phyloP scores from a whole-genome alignment of 2,797 vertebrate genomes.

The Diceros bicornis region DNA sequence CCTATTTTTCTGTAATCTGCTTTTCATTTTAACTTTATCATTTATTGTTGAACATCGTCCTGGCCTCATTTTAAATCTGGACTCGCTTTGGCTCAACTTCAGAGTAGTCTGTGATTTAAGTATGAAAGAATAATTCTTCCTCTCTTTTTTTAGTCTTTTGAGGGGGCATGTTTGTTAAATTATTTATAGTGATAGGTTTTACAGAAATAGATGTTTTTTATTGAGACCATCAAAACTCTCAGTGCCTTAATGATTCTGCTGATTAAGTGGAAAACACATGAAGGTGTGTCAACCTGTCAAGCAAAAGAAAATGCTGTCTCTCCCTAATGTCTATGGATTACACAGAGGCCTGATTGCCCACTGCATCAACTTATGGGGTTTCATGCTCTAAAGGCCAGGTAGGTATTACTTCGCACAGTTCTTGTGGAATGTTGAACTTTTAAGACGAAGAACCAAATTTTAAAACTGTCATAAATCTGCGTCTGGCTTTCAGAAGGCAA shows the following conservation, averaged over 20 bases:
- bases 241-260: constrained; percentile 82
- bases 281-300: constrained; percentile 77
- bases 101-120: constrained; percentile 73
- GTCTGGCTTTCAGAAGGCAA: constrained; percentile 84
- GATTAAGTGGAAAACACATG: constrained; percentile 81
- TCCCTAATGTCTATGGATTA: constrained; percentile 75
- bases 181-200: constrained; percentile 80
- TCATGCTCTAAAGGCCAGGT: constrained; percentile 80
- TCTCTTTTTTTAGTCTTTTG: constrained; percentile 68
- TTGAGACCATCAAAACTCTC: constrained; percentile 74
- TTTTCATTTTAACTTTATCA: constrained; percentile 52
- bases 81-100: constrained; percentile 51
- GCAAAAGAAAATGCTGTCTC: constrained; percentile 68
- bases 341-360: constrained; percentile 23
- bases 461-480: constrained; percentile 86
- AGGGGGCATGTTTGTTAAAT: constrained; percentile 72
- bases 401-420: constrained; percentile 76
- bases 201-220: constrained; percentile 81
- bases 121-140: constrained; percentile 65
- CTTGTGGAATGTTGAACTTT: constrained; percentile 82
- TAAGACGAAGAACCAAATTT: constrained; percentile 80
- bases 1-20: constrained; percentile 13
- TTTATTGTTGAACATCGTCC: constrained; percentile 48
- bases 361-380: constrained; percentile 32
- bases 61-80: constrained; percentile 51